These are phyloP conservation scores for Sarcoramphus papa DNA, from an alignment of 2,797 vertebrate species.

Conservation along the genomic window DNA sequence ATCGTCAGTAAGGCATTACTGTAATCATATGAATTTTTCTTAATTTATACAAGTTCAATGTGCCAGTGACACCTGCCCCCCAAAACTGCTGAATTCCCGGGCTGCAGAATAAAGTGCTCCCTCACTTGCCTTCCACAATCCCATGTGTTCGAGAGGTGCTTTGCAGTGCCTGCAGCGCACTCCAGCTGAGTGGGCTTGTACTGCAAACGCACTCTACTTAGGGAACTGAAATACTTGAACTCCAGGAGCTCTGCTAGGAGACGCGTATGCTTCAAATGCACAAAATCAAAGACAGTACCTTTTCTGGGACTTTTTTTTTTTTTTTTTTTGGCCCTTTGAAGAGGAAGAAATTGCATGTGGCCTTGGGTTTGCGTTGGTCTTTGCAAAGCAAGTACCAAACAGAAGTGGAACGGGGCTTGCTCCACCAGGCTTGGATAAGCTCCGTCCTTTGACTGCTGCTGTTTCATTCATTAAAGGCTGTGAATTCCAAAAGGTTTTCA, in stretches of 20 bases:
- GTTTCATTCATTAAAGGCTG: not conserved
- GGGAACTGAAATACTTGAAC: not conserved
- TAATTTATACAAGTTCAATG: not conserved
- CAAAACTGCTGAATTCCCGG: not conserved
- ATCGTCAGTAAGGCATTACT: not conserved
- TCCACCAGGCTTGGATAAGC: not conserved
- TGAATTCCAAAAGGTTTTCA: not conserved
- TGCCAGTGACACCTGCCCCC: not conserved
- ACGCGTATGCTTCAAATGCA: not conserved
- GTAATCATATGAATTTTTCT: too few relatives aligned
- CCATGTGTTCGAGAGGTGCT: accelerated
- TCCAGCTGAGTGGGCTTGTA: not conserved
- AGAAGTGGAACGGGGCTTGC: not conserved
- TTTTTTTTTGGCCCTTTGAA: not conserved
- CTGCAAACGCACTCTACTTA: not conserved
- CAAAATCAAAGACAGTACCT: not conserved
- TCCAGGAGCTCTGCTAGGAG: not conserved
- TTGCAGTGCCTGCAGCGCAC: not conserved
- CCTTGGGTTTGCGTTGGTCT: not conserved
- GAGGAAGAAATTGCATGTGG: not conserved
- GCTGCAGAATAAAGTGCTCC: not conserved
- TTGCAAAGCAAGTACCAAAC: too few relatives aligned
- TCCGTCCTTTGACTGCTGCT: not conserved
- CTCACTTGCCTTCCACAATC: not conserved
- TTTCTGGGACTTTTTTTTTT: not conserved